Evolutionary conservation across 2,888 invertebrate genomes (phyloP), one percentile per base, ranked within the genome.

Genomic region (Isoperla grammatica): DNA sequence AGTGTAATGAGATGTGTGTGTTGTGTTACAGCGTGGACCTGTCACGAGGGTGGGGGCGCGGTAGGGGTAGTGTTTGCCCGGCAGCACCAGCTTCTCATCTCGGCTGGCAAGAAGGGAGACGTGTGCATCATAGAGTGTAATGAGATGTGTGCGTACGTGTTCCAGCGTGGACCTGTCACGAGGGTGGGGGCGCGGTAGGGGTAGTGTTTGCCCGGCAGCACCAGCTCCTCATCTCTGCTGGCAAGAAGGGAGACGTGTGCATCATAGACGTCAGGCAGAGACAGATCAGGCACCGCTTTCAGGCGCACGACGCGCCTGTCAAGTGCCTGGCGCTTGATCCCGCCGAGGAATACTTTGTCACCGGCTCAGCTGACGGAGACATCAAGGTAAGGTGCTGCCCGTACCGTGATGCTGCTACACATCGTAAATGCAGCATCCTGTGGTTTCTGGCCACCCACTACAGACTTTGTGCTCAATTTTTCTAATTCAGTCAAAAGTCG

Each of bases 71-170:
- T 92, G 53, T 93, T 93, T 75, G 94, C 96, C 9, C 95, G 96
- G 1, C 89, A 92, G 70, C 90, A 91, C 74, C 97, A 98, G 72
- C 82, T 95, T 65, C 80, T 99, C 56, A 92, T 98, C 70, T 95
- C 95, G 64, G 95, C 96, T 67, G 98, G 98, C 13, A 94, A 96
- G 72, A 94, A 94, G 74, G 99, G 98, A 37, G 95, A 96, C 74
- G 88, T 98, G 67, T 93, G 92, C 71, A 87, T 98, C 72, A 94
- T 98, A 78, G 99, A 99, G n/a, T n/a, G n/a, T n/a, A n/a, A n/a
- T n/a, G n/a, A n/a, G n/a, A n/a, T n/a, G n/a, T n/a, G n/a, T n/a
- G n/a, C n/a, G 13, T 58, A 23, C 22, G 57, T n/a, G 19, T 29
- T 56, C 69, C 72, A 91, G 95, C 93, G 50, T 97, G 95, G 77